phyloP scores from a whole-genome alignment of 2,888 invertebrate genomes.

The Ectobius pallidus region DNA sequence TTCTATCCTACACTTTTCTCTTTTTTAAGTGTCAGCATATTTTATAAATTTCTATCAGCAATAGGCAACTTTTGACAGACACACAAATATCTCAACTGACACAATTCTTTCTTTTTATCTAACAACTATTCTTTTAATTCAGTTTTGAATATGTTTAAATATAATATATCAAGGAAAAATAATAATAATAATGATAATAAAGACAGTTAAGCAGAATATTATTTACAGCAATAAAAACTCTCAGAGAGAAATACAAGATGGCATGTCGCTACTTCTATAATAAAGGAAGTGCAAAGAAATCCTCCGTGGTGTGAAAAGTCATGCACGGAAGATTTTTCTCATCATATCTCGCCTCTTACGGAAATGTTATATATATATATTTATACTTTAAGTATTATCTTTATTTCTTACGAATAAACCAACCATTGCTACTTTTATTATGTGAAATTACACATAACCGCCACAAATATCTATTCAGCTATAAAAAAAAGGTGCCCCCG shows the following conservation, averaged over 20 bases:
- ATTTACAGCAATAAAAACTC: conserved; percentile 39
- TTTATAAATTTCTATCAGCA: conserved; percentile 33
- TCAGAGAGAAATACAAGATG: conserved; percentile 35
- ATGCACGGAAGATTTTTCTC: conserved; percentile 30
- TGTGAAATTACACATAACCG: conserved; percentile 40
- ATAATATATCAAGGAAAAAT: conserved; percentile 35
- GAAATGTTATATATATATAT: conserved; percentile 18
- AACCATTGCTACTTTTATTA: conserved; percentile 29
- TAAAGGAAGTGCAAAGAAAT: conserved; percentile 27
- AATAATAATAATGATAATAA: too few relatives aligned
- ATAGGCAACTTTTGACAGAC: conserved; percentile 35
- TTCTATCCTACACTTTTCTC: conserved; percentile 19
- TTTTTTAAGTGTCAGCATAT: conserved; percentile 32
- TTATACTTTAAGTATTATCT: conserved; percentile 30
- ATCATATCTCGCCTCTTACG: conserved; percentile 25
- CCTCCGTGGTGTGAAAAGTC: conserved; percentile 22
- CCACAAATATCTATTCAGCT: conserved; percentile 40
- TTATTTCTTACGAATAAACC: conserved; percentile 36
- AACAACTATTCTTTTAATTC: conserved; percentile 34
- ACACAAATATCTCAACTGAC: conserved; percentile 33
- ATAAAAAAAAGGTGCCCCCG: conserved; percentile 40
- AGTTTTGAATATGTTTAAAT: conserved; percentile 36
- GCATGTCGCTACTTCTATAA: conserved; percentile 19
- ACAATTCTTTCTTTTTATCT: conserved; percentile 27
- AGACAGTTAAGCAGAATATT: conserved; percentile 37